Conservation (phyloP, 2,113 vertebrate genomes). For the Scartelaos histophorus region DNA sequence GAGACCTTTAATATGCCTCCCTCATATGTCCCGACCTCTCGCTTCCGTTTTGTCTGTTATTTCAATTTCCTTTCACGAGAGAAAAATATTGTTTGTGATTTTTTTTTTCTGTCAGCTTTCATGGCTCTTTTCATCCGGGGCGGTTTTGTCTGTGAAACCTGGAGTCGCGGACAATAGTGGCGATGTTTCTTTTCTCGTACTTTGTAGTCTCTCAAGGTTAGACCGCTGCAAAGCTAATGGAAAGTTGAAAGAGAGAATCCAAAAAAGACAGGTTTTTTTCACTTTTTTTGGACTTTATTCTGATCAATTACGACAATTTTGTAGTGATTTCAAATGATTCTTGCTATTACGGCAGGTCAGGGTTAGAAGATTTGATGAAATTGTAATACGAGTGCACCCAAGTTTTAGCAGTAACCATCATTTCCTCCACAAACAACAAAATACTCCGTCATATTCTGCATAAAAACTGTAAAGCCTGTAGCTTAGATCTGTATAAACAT, state of each 20-base stretch:
- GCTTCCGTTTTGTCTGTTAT: conserved; percentile 4
- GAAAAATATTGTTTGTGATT: conserved; percentile 25
- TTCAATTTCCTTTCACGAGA: conserved; percentile 9
- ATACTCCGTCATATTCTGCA: too few species aligned
- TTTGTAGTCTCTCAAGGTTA: conserved; percentile 3
- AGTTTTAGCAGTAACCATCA: too few species aligned
- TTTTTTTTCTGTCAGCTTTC: conserved; percentile 14
- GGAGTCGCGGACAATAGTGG: conserved; percentile 20
- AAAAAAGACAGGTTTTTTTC: neutral
- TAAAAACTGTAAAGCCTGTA: too few species aligned
- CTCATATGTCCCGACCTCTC: neutral
- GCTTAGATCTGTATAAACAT: too few species aligned
- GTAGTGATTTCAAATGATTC: too few species aligned
- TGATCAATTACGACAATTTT: neutral
- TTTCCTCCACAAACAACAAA: too few species aligned
- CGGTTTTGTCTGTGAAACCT: conserved; percentile 23
- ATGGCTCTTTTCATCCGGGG: conserved; percentile 28
- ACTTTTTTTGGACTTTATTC: neutral
- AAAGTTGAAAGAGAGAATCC: neutral
- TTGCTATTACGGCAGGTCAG: too few species aligned
- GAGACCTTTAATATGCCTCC: too few species aligned
- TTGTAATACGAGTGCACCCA: too few species aligned
- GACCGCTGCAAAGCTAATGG: neutral
- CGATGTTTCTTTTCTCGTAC: conserved; percentile 33
- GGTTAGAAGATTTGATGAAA: too few species aligned